phyloP scores from a whole-genome alignment of 2,113 vertebrate genomes.

The Brachionichthys hirsutus region DNA sequence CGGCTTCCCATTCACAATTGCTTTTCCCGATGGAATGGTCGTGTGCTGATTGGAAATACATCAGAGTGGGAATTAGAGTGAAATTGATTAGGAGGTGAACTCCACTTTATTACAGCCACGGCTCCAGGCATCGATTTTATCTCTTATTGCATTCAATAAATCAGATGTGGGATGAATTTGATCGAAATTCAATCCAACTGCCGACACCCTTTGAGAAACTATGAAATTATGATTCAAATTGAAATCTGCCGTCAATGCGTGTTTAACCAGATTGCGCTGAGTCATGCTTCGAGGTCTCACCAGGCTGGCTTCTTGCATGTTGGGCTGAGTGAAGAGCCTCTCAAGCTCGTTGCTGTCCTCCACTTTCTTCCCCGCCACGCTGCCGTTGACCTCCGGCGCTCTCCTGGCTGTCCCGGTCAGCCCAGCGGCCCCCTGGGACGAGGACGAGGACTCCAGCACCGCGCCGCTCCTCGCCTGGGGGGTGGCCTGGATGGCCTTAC shows the following conservation, averaged over 20 bases:
- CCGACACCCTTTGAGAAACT: background rate
- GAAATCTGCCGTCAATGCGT: background rate
- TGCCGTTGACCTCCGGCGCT: slow-evolving; percentile 69
- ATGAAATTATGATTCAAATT: background rate
- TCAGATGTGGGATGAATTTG: background rate
- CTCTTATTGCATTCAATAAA: background rate
- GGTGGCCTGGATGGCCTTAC: slow-evolving; percentile 87
- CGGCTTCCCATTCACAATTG: background rate
- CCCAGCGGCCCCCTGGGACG: slow-evolving; percentile 71
- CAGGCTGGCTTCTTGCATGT: slow-evolving; percentile 57
- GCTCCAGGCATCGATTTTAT: background rate
- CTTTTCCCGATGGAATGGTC: background rate
- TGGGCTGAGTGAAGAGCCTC: slow-evolving; percentile 80
- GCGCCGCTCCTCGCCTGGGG: slow-evolving; percentile 80
- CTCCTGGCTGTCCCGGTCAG: slow-evolving; percentile 77
- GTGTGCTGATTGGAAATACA: background rate
- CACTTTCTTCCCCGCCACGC: slow-evolving; percentile 65
- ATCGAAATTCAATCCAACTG: background rate
- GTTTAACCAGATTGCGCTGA: background rate
- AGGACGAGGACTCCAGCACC: slow-evolving; percentile 70
- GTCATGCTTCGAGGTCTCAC: slow-evolving; percentile 71
- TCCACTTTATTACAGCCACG: background rate
- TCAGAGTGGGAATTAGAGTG: background rate
- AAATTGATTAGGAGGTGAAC: slow-evolving; percentile 7
- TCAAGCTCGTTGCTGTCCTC: slow-evolving; percentile 86